These are phyloP conservation scores for Cheilinus undulatus DNA, from an alignment of 2,113 vertebrate species.

Conservation along the genomic window DNA sequence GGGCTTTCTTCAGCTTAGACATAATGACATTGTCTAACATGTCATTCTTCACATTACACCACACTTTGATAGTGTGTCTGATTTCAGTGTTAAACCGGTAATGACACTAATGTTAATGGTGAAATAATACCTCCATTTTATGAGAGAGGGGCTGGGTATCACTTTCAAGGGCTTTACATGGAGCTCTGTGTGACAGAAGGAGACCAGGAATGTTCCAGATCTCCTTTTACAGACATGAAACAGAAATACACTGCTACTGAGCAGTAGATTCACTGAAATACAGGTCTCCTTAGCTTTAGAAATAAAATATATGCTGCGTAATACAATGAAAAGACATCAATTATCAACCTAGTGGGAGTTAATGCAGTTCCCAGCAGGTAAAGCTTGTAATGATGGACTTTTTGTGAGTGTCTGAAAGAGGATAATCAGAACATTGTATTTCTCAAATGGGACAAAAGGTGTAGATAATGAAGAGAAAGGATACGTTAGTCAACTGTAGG, in stretches of 20 bases:
- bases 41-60: conserved; percentile 43
- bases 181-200: conserved; percentile 57
- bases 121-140: conserved; percentile 66
- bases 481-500: too few species aligned
- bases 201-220: conserved; percentile 56
- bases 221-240: conserved; percentile 45
- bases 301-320: too few species aligned
- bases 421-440: too few species aligned
- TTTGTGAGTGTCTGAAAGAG: too few species aligned
- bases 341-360: too few species aligned
- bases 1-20: conserved; percentile 44
- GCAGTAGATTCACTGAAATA: conserved; percentile 24
- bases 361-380: too few species aligned
- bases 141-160: conserved; percentile 48
- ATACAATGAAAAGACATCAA: too few species aligned
- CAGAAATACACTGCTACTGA: conserved; percentile 4
- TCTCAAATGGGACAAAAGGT: too few species aligned
- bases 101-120: conserved; percentile 59
- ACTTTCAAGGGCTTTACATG: conserved; percentile 70
- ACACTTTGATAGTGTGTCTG: conserved; percentile 69
- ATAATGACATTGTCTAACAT: conserved; percentile 30
- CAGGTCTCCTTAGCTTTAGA: too few species aligned
- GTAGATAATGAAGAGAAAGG: too few species aligned
- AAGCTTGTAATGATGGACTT: too few species aligned
- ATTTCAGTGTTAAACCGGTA: conserved; percentile 67